A percentile compares a stretch with the other conserved stretches of the same genome.
phyloP scores from a whole-genome alignment of 2,797 vertebrate genomes.

The Mycteria americana region DNA sequence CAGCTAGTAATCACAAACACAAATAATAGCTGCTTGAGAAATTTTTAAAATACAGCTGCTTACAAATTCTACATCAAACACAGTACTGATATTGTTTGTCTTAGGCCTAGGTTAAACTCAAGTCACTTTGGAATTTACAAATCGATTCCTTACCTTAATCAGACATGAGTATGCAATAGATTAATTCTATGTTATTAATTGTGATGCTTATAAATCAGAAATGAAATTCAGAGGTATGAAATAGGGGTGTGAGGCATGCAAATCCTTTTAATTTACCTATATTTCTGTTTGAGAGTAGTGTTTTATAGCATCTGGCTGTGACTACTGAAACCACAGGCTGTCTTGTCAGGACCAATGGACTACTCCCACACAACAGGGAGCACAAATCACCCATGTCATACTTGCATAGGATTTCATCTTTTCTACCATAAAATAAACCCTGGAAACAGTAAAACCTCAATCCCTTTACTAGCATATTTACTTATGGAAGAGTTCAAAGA shows the following conservation, averaged over 20 bases:
- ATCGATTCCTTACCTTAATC: background rate
- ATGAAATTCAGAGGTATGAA: background rate
- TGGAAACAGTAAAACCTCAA: background rate
- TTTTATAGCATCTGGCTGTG: background rate
- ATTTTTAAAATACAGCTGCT: background rate
- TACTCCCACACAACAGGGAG: background rate
- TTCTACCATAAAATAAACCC: conserved; percentile 6
- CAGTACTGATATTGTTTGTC: background rate
- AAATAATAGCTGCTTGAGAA: background rate
- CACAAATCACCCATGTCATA: background rate
- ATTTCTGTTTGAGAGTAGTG: background rate
- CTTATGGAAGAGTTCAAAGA: background rate
- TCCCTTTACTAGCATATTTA: background rate
- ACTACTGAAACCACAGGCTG: background rate
- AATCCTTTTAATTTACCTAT: background rate
- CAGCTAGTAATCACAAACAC: background rate
- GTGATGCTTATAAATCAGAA: background rate
- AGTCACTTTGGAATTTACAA: background rate
- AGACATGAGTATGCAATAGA: background rate
- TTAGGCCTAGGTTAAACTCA: background rate
- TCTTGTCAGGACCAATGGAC: background rate
- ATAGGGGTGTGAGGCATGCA: background rate
- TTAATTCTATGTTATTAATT: background rate
- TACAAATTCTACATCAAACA: background rate
- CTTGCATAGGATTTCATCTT: background rate